Base-by-base conservation (phyloP, 2,113 vertebrate genomes). In the Melospiza melodia region DNA sequence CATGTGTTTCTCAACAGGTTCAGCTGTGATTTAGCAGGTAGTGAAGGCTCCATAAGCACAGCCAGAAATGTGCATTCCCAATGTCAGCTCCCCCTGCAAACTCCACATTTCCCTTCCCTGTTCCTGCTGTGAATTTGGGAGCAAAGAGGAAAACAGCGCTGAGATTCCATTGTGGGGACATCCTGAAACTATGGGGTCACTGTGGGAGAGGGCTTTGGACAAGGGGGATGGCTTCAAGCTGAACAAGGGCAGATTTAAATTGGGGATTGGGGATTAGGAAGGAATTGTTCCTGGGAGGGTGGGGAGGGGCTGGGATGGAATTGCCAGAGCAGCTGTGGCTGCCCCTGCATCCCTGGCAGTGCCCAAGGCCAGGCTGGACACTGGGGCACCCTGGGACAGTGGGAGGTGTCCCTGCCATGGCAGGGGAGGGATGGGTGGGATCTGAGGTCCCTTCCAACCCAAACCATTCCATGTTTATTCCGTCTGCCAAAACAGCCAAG, bases 111-210 rank as follows among this genome's bases (percentile, higher is more conserved):
- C 21, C 3, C 57, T 37, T 16, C 43, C 41, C 28, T 5, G 9
- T 2, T 5, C 21, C 31, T 6, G 6, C 46, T 11, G 3, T 2
- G 49, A 20, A 1, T 11, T 20, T 28, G 28, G 27, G 0, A 44
- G 43, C n/a, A 31, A 35, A 78, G 27, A 9, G 35, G 57, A 14
- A 54, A 63, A 25, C 2, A 3, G 7, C 2, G 12, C 58, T 41
- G 49, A 19, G 30, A 20, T 13, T n/a, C 28, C 13, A 4, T 1
- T 4, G 9, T 17, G 25, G 15, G 9, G 6, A 10, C 10, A 41
- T 1, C 43, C 16, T 5, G 20, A 11, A 25, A 12, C 4, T 4
- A 2, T 1, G 41, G n/a, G 15, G 37, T 28, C 46, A 2, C 17
- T 9, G 0, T 21, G 58, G 68, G 48, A 62, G 6, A 54, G 48